Conservation (phyloP, 2,113 vertebrate genomes). For the Callaeas wilsoni region DNA sequence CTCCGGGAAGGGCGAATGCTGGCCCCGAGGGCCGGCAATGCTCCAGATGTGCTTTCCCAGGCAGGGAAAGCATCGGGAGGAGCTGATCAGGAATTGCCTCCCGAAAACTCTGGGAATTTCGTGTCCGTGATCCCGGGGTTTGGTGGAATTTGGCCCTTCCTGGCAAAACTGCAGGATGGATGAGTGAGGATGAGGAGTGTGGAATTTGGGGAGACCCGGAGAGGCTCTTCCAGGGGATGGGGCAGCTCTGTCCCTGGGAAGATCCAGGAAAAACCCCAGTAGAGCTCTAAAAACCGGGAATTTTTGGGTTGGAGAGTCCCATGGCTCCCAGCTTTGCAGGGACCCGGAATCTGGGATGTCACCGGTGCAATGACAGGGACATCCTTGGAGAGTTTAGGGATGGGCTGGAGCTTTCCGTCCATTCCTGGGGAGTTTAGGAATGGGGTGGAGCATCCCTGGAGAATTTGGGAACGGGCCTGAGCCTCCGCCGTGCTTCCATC, state of each 20-base stretch:
- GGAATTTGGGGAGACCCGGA: accelerated
- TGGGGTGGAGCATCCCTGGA: not conserved
- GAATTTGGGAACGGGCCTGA: not conserved
- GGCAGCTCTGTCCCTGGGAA: not conserved
- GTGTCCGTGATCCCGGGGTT: accelerated
- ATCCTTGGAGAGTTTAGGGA: not conserved
- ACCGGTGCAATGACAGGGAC: accelerated
- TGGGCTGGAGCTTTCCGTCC: not conserved
- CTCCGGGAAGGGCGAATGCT: not conserved
- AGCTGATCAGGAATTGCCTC: not conserved
- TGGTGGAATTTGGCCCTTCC: not conserved
- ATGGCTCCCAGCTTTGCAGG: too few species aligned
- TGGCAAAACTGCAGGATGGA: accelerated
- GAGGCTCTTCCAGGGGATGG: not conserved
- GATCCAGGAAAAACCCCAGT: not conserved
- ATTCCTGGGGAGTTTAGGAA: not conserved
- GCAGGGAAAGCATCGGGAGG: not conserved
- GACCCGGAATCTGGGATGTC: not conserved
- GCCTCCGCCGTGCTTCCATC: not conserved
- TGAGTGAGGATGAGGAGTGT: accelerated
- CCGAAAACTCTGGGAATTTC: not conserved
- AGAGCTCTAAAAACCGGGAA: not conserved
- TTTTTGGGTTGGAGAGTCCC: accelerated
- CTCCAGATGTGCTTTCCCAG: accelerated
- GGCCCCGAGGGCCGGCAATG: not conserved